Base-by-base conservation (phyloP, 2,797 vertebrate genomes). In the Brachyalestes nurse region DNA sequence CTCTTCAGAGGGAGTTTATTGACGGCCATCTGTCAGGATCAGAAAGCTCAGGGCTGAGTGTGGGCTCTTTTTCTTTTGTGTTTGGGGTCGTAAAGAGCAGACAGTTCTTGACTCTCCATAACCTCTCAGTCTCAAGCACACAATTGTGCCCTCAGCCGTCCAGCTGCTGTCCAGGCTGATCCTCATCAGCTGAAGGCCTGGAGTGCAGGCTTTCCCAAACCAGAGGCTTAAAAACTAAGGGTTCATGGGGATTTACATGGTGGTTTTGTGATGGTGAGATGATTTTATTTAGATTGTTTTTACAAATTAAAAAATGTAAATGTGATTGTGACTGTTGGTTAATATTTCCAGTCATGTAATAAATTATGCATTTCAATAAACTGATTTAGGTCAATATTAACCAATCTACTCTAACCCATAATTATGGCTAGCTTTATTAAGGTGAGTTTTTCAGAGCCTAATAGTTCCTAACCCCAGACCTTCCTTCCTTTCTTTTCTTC, bases 11-110 rank as follows among this genome's bases (percentile, higher is more conserved):
- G 57, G 40, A 64, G 70, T 81, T 85, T 75, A 75, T 80, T 80
- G 65, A 40, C 72, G 67, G 53, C 81, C 81, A 85, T 83, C 84
- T 85, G 81, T 78, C 23, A 14, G 62, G 69, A 82, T 85, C 84
- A 71, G 66, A 77, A 23, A 62, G 72, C 40, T 17, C 23, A 13
- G 72, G 38, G 77, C 62, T 23, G 80, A 8, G 53, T 64, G n/a
- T 47, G 21, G 57, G 65, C 13, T 19, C 14, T 53, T 6, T 47
- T 71, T 73, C 79, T n/a, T 83, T 78, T 64, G 78, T 81, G 55
- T 58, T 21, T 14, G 38, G 25, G 78, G 78, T 77, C 69, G 61
- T 57, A 8, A 25, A 23, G 75, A 55, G 28, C 74, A 80, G 75
- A 80, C 74, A 67, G 74, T 40, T 62, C 19, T 28, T 62, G 28